phyloP scores from a whole-genome alignment of 1,140 invertebrate genomes.

The Linepithema humile region DNA sequence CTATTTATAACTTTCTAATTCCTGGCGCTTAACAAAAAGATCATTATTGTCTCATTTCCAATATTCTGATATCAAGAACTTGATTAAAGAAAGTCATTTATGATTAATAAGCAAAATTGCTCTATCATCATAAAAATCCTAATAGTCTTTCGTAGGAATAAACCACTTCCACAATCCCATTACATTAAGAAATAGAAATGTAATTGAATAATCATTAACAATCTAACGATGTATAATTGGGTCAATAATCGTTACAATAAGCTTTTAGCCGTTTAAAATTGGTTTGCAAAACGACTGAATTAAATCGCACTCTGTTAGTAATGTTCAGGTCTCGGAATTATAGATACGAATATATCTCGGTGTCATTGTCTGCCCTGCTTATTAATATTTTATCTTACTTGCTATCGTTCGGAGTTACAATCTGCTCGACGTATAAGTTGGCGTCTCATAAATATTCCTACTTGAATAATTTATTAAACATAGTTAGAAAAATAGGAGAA shows the following conservation, averaged over 20 bases:
- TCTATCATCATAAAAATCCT: too few species aligned
- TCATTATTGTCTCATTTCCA: too few species aligned
- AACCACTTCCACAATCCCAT: too few species aligned
- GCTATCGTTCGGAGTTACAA: not conserved
- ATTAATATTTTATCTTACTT: conserved; percentile 35
- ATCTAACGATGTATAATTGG: not conserved
- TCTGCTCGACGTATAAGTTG: not conserved
- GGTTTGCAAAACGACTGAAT: not conserved
- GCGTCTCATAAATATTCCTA: conserved; percentile 15
- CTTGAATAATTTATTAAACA: conserved; percentile 20
- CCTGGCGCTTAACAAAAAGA: too few species aligned
- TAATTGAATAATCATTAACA: not conserved
- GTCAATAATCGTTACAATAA: not conserved
- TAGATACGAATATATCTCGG: not conserved
- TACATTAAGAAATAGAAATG: not conserved
- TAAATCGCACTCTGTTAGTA: not conserved
- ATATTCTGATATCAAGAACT: too few species aligned
- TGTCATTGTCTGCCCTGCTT: conserved; percentile 4
- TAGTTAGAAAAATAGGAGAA: not conserved
- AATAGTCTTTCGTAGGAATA: too few species aligned
- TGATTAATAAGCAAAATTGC: too few species aligned
- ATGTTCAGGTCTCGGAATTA: not conserved
- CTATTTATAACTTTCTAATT: too few species aligned
- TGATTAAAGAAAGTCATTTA: too few species aligned
- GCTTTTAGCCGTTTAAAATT: not conserved